Percentiles rank a stretch among this genome's conserved stretches.
Evolutionary conservation across 1,140 invertebrate species (phyloP).

Genomic region (Megalonaias nervosa): DNA sequence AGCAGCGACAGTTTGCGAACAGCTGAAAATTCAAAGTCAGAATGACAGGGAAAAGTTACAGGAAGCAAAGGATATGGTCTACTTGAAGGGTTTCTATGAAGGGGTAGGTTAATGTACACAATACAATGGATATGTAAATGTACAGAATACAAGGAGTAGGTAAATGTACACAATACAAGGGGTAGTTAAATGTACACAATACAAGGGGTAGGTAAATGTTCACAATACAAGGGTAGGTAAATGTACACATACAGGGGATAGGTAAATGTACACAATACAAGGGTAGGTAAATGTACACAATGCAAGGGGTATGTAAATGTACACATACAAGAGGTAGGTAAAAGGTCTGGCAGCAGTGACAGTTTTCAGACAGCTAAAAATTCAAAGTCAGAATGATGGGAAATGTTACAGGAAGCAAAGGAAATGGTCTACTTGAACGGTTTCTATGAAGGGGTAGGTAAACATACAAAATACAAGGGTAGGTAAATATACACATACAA

Average conservation of each 20-base stretch:
- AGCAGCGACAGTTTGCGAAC: conserved; percentile 89
- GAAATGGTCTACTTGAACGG: conserved; percentile 96
- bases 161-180: no score
- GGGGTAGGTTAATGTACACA: no score
- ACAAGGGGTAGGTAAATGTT: no score
- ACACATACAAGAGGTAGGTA: neutral
- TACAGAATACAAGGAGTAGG: no score
- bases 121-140: no score
- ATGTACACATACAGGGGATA: no score
- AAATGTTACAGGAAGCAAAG: conserved; percentile 95
- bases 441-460: conserved; percentile 88
- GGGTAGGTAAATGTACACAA: neutral
- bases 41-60: conserved; percentile 95
- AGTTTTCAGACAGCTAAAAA: conserved; percentile 92
- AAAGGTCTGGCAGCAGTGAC: conserved; percentile 84
- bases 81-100: conserved; percentile 97
- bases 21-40: conserved; percentile 96
- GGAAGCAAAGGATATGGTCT: conserved; percentile 95
- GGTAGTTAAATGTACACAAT: no score
- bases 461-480: no score
- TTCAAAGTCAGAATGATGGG: conserved; percentile 98
- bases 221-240: conserved; percentile 66
- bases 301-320: conserved; percentile 72
- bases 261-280: no score
- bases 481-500: no score